These are phyloP conservation scores for Scolopax mira DNA, from an alignment of 2,113 vertebrate species.

Conservation along the genomic window DNA sequence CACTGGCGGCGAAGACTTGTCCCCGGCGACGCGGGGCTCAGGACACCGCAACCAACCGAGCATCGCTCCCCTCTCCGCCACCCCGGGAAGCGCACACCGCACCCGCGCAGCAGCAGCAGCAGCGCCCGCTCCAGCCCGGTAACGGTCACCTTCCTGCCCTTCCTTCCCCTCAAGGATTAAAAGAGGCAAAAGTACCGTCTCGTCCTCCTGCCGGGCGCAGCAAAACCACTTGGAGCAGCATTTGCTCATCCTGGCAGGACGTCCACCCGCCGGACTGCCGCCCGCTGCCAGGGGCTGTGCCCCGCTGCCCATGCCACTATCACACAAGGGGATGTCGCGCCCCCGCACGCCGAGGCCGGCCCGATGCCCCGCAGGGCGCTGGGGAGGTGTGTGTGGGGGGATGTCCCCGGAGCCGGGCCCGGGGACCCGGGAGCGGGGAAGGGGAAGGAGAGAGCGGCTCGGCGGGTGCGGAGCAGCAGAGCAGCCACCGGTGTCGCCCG, in stretches of 20 bases:
- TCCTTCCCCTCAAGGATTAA: not conserved
- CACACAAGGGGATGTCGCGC: not conserved
- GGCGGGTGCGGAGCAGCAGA: not conserved
- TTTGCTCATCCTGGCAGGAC: slow-evolving; percentile 79
- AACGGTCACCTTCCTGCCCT: not conserved
- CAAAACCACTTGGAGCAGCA: slow-evolving; percentile 81
- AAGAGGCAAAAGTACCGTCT: slow-evolving; percentile 81
- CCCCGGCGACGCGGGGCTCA: not conserved
- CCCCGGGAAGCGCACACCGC: not conserved
- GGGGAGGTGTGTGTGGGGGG: not conserved
- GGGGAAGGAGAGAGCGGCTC: not conserved
- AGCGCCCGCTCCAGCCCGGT: not conserved
- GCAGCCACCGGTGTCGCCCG: not conserved
- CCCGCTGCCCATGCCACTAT: not conserved
- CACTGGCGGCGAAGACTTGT: not conserved
- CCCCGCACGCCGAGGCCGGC: not conserved
- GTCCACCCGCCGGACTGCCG: not conserved
- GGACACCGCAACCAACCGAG: not conserved
- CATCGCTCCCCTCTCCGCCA: not conserved
- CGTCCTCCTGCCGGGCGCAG: slow-evolving; percentile 78
- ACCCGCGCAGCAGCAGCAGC: not conserved
- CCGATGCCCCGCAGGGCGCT: not conserved
- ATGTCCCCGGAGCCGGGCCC: not conserved
- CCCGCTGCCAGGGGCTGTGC: not conserved
- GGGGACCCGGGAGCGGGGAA: not conserved